Evolutionary conservation across 92 coral and sea anemone genomes (phyloP).

Genomic region (Umimayanthus chanpuru): DNA sequence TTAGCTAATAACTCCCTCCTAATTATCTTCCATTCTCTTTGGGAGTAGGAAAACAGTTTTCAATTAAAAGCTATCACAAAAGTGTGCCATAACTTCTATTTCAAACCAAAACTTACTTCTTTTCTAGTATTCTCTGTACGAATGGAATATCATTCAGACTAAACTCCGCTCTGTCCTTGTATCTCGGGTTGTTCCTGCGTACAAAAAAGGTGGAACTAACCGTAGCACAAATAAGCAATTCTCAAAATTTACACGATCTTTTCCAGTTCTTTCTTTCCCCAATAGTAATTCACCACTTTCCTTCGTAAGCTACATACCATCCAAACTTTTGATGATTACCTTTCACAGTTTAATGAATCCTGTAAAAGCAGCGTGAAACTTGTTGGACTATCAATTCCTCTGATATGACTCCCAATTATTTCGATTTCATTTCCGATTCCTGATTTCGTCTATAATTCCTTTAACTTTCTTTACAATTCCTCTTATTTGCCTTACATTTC

Average conservation of each 20-base stretch:
- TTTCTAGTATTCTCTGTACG: conserved; percentile 82
- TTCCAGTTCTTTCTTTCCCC: no score
- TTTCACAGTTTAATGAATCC: no score
- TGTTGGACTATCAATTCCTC: not conserved
- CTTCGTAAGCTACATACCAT: no score
- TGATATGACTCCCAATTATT: no score
- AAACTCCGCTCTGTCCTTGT: conserved; percentile 65
- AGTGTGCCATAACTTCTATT: not conserved
- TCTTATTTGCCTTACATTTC: not conserved
- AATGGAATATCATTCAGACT: conserved; percentile 85
- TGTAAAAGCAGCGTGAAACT: no score
- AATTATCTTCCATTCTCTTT: no score
- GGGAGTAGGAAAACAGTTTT: not conserved
- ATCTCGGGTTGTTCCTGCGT: conserved; percentile 74
- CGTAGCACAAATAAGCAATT: not conserved
- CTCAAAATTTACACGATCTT: no score
- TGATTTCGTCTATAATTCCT: no score
- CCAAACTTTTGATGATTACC: no score
- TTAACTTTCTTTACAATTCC: not conserved
- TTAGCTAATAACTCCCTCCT: no score
- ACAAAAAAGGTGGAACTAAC: not conserved
- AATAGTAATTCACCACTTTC: not conserved
- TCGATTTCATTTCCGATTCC: not conserved
- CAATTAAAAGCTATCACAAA: not conserved
- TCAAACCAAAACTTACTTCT: conserved; percentile 66